These are phyloP conservation scores for Candoia aspera DNA, from an alignment of 2,113 vertebrate species.

Conservation along the genomic window DNA sequence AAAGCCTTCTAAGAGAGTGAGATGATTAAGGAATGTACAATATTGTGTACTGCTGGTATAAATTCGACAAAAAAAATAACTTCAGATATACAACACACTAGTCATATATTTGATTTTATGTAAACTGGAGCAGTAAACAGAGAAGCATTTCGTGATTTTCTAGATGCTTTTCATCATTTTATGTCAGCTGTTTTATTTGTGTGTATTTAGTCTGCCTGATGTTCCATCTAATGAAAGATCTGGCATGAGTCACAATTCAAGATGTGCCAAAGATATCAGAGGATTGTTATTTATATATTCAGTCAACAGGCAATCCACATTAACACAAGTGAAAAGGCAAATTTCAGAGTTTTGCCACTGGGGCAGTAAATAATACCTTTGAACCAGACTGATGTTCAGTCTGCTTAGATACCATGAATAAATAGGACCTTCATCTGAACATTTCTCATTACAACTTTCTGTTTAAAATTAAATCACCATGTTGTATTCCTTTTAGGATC, in stretches of 20 bases:
- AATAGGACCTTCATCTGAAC: background rate
- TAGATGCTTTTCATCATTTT: background rate
- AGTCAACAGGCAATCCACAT: background rate
- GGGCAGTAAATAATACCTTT: conserved; percentile 8
- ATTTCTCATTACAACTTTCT: background rate
- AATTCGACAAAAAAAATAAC: background rate
- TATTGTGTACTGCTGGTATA: background rate
- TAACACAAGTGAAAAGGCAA: background rate
- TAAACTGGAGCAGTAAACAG: background rate
- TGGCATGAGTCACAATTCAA: conserved; percentile 12
- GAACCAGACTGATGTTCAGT: background rate
- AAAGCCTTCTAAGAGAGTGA: background rate
- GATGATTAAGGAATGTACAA: background rate
- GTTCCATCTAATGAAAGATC: conserved; percentile 5
- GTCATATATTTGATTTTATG: background rate
- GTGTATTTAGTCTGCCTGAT: conserved; percentile 7
- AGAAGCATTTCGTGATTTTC: background rate
- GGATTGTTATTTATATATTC: background rate
- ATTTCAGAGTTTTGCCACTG: background rate
- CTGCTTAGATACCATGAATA: background rate
- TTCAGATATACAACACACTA: background rate
- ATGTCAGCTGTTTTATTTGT: conserved; percentile 19
- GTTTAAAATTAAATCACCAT: background rate
- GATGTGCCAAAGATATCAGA: background rate
- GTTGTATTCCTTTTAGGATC: background rate